Base-by-base conservation (phyloP, 1,140 invertebrate genomes). In the Drosophila pectinifera region DNA sequence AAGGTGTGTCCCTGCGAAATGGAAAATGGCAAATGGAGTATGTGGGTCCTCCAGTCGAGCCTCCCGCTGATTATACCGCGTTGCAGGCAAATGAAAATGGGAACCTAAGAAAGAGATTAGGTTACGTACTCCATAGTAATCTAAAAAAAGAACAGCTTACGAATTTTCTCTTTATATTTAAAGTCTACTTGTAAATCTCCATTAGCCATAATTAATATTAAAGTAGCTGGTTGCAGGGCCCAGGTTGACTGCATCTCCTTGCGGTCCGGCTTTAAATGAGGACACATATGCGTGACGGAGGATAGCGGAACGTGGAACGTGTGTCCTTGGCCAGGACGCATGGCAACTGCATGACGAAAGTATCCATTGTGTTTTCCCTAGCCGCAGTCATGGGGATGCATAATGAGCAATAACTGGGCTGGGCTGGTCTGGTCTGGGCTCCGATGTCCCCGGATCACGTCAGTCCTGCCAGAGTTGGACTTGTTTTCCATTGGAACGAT, bases 281-380 rank as follows among this genome's bases (percentile, higher is more conserved):
- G 38, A n/a, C 58, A 78, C 76, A 78, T 76, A 83, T 76, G 81
- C 81, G 78, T 85, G 84, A 85, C 58, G 58, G 68, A 74, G 58
- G 68, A 62, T 56, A 43, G 14, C 6, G 41, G 34, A 20, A 38
- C 57, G 61, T 68, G 22, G 22, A 22, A 22, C 22, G 64, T 68
- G 28, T 31, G 28, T 31, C 64, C 64, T 68, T 68, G 64, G 61
- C 45, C 64, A 53, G 64, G 64, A 68, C 61, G 64, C 64, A 43
- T 68, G 13, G 64, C 58, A 64, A 68, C 58, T 68, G 64, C 64
- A 68, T 38, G 68, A 18, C 57, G 36, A 16, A 72, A 62, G 56
- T 59, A 61, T 53, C 55, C 26, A 73, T 73, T 73, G 56, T 62
- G 57, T 73, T 43, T 73, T 62, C 56, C 57, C 54, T 63, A 63